These are phyloP conservation scores for Coelogynopora nodosa DNA, from an alignment of 2,888 invertebrate species.

Conservation along the genomic window DNA sequence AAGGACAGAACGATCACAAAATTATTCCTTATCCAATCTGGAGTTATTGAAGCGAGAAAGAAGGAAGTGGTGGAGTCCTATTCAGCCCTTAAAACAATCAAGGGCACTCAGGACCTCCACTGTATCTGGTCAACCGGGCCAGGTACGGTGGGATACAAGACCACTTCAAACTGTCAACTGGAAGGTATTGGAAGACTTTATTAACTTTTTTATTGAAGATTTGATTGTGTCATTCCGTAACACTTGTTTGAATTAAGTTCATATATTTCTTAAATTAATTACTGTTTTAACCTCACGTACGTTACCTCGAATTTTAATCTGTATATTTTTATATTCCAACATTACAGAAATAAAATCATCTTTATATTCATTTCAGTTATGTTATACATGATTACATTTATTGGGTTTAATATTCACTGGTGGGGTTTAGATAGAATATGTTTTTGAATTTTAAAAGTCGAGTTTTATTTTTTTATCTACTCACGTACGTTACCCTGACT, in stretches of 20 bases:
- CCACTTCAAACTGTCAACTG: not conserved
- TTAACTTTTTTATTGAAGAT: not conserved
- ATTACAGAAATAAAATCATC: not conserved
- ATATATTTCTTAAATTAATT: not conserved
- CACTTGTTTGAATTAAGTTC: not conserved
- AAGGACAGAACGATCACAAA: not conserved
- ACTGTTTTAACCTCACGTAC: not conserved
- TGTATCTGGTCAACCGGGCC: not conserved
- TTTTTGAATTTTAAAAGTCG: not conserved
- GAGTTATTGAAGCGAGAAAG: not conserved
- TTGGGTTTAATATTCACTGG: not conserved
- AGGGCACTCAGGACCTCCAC: not conserved
- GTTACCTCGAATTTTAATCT: not conserved
- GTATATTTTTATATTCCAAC: not conserved
- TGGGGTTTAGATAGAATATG: not conserved
- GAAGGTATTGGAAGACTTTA: not conserved
- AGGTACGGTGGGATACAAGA: not conserved
- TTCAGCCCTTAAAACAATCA: not conserved
- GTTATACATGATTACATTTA: not conserved
- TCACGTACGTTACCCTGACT: not conserved
- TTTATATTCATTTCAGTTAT: not conserved
- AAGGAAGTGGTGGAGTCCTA: not conserved
- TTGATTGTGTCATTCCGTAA: not conserved
- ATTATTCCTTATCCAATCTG: not conserved
- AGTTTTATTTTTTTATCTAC: not conserved